Percentiles rank a stretch among this genome's conserved stretches.
Evolutionary conservation across 2,797 vertebrate genomes (phyloP).

Genomic region (Bovichtus diacanthus): DNA sequence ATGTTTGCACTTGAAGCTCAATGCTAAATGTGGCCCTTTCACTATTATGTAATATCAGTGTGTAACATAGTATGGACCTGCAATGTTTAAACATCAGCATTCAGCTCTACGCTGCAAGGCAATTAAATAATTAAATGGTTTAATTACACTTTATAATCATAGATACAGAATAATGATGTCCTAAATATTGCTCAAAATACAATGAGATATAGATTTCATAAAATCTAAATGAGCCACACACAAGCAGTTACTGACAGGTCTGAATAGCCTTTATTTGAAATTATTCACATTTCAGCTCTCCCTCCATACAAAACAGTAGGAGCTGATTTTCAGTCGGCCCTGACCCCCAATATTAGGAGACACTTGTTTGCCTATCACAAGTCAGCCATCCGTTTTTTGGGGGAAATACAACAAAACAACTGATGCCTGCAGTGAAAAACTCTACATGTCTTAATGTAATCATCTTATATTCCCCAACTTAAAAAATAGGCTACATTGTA

Average conservation of each 20-base stretch:
- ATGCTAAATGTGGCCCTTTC: neutral
- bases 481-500: conserved; percentile 79
- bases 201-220: neutral
- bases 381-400: conserved; percentile 18
- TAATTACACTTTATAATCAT: neutral
- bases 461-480: conserved; percentile 63
- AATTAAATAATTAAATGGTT: neutral
- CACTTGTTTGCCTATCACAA: conserved; percentile 33
- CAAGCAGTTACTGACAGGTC: neutral
- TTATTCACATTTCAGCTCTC: conserved; percentile 64
- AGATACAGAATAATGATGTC: neutral
- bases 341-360: conserved; percentile 35
- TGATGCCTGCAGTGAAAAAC: conserved; percentile 62
- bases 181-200: neutral
- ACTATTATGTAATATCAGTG: neutral
- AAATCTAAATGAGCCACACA: neutral
- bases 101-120: neutral
- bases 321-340: conserved; percentile 53
- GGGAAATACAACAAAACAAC: conserved; percentile 44
- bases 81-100: neutral
- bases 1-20: too few relatives aligned
- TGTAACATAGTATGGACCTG: neutral
- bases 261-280: conserved; percentile 73
- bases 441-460: conserved; percentile 68
- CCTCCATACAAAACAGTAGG: conserved; percentile 63